These are phyloP conservation scores for Gandaritis pyraliata DNA, from an alignment of 2,888 invertebrate species.

Conservation along the genomic window DNA sequence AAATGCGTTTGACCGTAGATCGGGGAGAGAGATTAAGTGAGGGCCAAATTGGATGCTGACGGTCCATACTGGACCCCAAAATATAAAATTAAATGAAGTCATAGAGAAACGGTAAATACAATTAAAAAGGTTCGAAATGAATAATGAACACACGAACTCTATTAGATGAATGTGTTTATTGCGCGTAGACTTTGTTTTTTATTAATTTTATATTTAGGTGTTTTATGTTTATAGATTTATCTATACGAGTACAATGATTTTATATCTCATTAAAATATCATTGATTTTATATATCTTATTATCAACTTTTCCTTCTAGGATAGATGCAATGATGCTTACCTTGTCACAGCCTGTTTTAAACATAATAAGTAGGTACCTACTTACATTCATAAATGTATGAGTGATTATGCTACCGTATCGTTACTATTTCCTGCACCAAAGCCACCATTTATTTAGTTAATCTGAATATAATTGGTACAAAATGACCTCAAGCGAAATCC, in stretches of 20 bases:
- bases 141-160: conserved; percentile 54
- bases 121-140: conserved; percentile 70
- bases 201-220: background rate
- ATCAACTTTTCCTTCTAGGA: no score
- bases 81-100: conserved; percentile 64
- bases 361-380: no score
- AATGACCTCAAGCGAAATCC: conserved; percentile 26
- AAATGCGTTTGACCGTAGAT: conserved; percentile 81
- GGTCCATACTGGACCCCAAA: conserved; percentile 60
- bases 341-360: no score
- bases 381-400: conserved; percentile 27
- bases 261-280: no score
- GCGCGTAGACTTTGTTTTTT: background rate
- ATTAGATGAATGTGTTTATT: conserved; percentile 23
- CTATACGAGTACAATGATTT: no score
- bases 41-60: conserved; percentile 70
- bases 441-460: conserved; percentile 25
- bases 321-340: no score
- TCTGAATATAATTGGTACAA: conserved; percentile 32
- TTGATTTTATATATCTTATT: no score
- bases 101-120: conserved; percentile 69
- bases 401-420: conserved; percentile 26
- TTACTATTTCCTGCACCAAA: conserved; percentile 32
- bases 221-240: no score
- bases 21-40: conserved; percentile 70